Evolutionary conservation across 2,113 vertebrate genomes (phyloP).

Genomic region (Eretmodus cyanostictus): DNA sequence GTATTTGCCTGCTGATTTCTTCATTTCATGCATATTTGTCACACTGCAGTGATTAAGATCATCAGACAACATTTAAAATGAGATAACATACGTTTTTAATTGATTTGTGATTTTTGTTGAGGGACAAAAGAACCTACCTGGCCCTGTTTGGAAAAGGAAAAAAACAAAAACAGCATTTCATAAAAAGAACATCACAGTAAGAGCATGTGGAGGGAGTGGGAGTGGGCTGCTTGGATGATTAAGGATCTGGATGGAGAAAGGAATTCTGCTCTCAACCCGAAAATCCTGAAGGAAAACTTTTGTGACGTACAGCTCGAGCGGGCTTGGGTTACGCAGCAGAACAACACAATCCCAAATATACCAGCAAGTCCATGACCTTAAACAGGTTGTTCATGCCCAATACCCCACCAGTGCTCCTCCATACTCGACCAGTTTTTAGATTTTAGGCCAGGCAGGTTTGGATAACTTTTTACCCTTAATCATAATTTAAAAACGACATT

Average conservation of each 20-base stretch:
- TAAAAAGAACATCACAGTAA: not conserved
- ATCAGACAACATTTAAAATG: not conserved
- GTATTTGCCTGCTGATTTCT: not conserved
- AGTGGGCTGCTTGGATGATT: not conserved
- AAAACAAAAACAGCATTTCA: not conserved
- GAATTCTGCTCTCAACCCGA: not conserved
- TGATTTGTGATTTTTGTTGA: not conserved
- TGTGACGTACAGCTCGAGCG: not conserved
- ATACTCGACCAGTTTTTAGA: not conserved
- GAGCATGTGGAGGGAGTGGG: not conserved
- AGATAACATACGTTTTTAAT: fast-evolving
- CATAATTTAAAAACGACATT: not conserved
- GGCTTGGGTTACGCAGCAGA: not conserved
- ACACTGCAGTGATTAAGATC: not conserved
- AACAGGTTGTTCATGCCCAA: not conserved
- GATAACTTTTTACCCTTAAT: not conserved
- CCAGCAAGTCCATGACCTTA: not conserved
- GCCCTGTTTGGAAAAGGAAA: not conserved
- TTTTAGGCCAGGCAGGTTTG: not conserved
- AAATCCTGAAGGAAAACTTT: not conserved
- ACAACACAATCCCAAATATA: not conserved
- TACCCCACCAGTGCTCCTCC: not conserved
- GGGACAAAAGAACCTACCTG: not conserved
- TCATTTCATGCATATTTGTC: not conserved
- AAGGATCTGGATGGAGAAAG: not conserved